Base-by-base conservation (phyloP, 2,888 invertebrate species). In the Agrochola litura region DNA sequence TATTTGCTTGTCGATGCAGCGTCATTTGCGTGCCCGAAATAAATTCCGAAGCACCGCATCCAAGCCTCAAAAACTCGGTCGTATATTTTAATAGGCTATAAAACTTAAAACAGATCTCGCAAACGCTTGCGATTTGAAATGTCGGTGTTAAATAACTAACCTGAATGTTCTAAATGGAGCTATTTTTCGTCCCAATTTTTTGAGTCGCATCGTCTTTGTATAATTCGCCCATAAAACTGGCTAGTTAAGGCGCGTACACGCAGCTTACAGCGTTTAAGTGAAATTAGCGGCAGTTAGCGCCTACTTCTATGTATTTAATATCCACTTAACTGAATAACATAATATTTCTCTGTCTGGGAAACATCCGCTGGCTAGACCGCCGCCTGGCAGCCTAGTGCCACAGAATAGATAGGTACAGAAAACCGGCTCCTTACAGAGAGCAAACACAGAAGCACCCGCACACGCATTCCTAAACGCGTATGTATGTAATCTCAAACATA, bases 201-300 rank as follows among this genome's bases (percentile, higher is more conserved):
- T 64, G 52, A 81, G 74, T 43, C 52, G 73, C 75, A 56, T 88
- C 82, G 65, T 71, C 87, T 90, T 88, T 82, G 74, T 86, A 91
- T 90, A 89, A 89, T 89, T 88, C 81, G 67, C 76, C 86, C 79
- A 88, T 90, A 90, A 90, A 89, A 76, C 72, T 82, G 77, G 69
- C 82, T 87, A 75, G 82, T 79, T 86, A 81, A 73, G 83, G 77
- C 64, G 81, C 77, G 75, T 68, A 79, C 43, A 68, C 37, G 77
- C 73, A 75, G 76, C 74, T 74, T 79, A 71, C 66, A 77, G 82
- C 89, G 84, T 89, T 91, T 89, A 90, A 91, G 89, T 91, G 83
- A 92, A 91, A 93, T 92, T 91, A 93, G 89, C 86, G 80, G 89
- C 86, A 91, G 89, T 93, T 93, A 92, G 83, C 91, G 90, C 91